A percentile compares a stretch with the other conserved stretches of the same genome.
Evolutionary conservation across 1,140 invertebrate species (phyloP).

Genomic region (Penaeus japonicus): DNA sequence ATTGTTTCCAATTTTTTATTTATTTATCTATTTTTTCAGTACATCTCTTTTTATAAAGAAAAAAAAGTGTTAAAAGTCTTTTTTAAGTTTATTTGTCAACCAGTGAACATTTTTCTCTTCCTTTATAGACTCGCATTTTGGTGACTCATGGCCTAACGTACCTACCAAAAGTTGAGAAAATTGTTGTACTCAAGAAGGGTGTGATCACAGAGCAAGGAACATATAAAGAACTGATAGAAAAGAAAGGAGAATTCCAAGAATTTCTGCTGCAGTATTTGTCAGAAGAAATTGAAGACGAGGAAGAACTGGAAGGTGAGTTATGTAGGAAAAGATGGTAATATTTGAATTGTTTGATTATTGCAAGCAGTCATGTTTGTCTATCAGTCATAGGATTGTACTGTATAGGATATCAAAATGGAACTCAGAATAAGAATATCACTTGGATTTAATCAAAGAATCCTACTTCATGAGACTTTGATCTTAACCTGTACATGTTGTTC

Average conservation of each 20-base stretch:
- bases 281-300: slow-evolving; percentile 56
- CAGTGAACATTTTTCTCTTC: no score
- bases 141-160: slow-evolving; percentile 64
- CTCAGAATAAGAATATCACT: no score
- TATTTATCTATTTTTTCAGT: no score
- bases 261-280: slow-evolving; percentile 63
- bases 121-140: slow-evolving; percentile 62
- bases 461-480: no score
- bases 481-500: no score
- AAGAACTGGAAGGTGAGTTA: slow-evolving; percentile 47
- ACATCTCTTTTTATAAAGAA: no score
- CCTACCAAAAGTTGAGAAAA: slow-evolving; percentile 66
- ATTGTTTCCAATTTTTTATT: no score
- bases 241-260: slow-evolving; percentile 64
- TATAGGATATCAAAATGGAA: no score
- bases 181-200: slow-evolving; percentile 67
- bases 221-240: slow-evolving; percentile 64
- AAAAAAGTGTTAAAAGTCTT: no score
- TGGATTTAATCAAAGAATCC: no score
- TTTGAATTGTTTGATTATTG: not conserved
- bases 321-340: not conserved
- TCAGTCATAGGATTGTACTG: no score
- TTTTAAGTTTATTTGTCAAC: no score
- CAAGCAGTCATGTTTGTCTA: not conserved
- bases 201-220: slow-evolving; percentile 66